Evolutionary conservation across 2,888 invertebrate genomes (phyloP).

Genomic region (Platyscelio sp.): DNA sequence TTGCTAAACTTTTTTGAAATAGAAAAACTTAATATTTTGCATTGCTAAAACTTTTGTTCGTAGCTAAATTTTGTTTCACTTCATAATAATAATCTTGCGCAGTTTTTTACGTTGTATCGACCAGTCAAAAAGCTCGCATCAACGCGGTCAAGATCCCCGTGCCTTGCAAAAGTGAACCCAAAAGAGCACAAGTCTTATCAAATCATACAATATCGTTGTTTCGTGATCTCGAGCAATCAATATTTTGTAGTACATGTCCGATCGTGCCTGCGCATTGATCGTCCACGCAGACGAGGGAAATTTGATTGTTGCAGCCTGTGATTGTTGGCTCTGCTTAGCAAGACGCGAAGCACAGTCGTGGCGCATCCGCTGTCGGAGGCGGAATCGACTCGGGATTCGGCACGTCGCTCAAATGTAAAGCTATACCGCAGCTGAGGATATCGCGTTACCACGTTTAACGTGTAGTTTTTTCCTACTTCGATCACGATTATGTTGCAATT

Average conservation of each 20-base stretch:
- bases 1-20: no score
- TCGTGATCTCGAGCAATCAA: conserved; percentile 54
- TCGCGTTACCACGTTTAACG: conserved; percentile 30
- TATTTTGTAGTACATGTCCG: conserved; percentile 54
- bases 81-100: no score
- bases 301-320: conserved; percentile 70
- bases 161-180: no score
- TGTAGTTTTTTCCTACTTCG: background rate
- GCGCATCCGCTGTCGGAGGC: conserved; percentile 77
- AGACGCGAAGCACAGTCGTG: conserved; percentile 75
- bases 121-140: no score
- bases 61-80: no score
- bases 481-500: no score
- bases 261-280: conserved; percentile 65
- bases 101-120: no score
- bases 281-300: conserved; percentile 70
- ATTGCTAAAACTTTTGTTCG: no score
- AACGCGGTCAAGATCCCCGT: no score
- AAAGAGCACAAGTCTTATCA: conserved; percentile 24
- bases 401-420: conserved; percentile 35
- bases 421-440: background rate
- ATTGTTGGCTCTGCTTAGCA: conserved; percentile 59
- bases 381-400: conserved; percentile 62
- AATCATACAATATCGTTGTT: conserved; percentile 45
- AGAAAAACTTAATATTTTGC: no score